phyloP scores from a whole-genome alignment of 2,888 invertebrate genomes.

The Eupithecia subfuscata region DNA sequence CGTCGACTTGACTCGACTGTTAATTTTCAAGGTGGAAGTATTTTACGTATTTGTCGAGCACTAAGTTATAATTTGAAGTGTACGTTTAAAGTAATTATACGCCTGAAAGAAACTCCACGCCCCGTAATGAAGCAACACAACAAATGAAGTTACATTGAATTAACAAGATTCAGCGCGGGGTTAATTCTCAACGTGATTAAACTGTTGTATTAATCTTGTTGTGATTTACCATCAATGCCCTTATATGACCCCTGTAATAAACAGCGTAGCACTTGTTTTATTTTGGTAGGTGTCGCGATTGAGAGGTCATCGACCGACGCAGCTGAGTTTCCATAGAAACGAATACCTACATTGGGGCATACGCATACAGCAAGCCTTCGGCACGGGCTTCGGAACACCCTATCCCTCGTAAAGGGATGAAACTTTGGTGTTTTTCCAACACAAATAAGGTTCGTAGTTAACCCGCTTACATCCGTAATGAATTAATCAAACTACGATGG shows the following conservation, averaged over 20 bases:
- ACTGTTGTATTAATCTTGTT: slow-evolving; percentile 22
- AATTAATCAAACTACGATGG: too few species aligned
- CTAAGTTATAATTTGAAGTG: slow-evolving; percentile 42
- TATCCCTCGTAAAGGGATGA: slow-evolving; percentile 38
- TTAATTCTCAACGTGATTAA: slow-evolving; percentile 49
- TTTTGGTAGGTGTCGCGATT: slow-evolving; percentile 72
- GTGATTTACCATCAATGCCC: slow-evolving; percentile 45
- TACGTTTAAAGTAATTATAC: slow-evolving; percentile 52
- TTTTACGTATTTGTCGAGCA: slow-evolving; percentile 36
- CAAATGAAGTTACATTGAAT: slow-evolving; percentile 64
- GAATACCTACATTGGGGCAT: slow-evolving; percentile 61
- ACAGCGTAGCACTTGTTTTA: slow-evolving; percentile 70
- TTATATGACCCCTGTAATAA: slow-evolving; percentile 66
- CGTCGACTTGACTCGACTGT: slow-evolving; percentile 25
- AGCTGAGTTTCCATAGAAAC: slow-evolving; percentile 71
- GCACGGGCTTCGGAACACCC: slow-evolving; percentile 61
- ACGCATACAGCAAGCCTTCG: slow-evolving; percentile 59
- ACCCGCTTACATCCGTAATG: too few species aligned
- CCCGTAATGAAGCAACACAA: slow-evolving; percentile 57
- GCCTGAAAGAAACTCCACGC: slow-evolving; percentile 49
- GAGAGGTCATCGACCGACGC: slow-evolving; percentile 78
- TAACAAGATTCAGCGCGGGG: slow-evolving; percentile 54
- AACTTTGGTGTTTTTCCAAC: too few species aligned
- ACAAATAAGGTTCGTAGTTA: too few species aligned
- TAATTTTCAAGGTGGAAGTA: slow-evolving; percentile 29